Evolutionary conservation across 2,888 invertebrate genomes (phyloP).

Genomic region (Troglohyphantes excavatus): DNA sequence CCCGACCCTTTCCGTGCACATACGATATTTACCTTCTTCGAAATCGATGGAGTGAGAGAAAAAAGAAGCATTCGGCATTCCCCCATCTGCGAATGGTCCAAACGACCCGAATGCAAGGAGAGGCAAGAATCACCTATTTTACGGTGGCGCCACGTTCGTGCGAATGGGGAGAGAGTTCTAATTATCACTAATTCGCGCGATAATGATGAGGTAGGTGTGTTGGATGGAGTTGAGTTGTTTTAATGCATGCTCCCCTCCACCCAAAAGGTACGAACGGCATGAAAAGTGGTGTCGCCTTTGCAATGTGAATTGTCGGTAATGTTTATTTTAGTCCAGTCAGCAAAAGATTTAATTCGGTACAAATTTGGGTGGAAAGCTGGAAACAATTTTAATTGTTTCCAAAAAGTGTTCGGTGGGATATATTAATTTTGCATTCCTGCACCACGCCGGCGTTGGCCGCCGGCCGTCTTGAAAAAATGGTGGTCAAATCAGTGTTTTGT

Average conservation of each 20-base stretch:
- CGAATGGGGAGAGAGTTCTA: slow-evolving; percentile 25
- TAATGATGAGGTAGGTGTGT: slow-evolving; percentile 54
- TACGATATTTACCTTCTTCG: slow-evolving; percentile 41
- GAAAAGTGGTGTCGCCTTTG: background rate
- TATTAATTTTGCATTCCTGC: too few species aligned
- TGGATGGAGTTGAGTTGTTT: background rate
- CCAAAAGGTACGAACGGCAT: background rate
- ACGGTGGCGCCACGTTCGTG: slow-evolving; percentile 25
- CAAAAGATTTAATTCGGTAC: too few species aligned
- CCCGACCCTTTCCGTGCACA: slow-evolving; percentile 38
- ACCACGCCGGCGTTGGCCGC: too few species aligned
- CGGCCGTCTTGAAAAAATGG: too few species aligned
- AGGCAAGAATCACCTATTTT: slow-evolving; percentile 48
- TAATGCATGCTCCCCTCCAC: too few species aligned
- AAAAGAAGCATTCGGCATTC: slow-evolving; percentile 11
- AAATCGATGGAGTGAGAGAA: slow-evolving; percentile 47
- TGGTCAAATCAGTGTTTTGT: too few species aligned
- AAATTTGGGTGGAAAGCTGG: too few species aligned
- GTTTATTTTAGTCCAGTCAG: too few species aligned
- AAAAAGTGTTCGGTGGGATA: too few species aligned
- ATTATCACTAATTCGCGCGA: slow-evolving; percentile 49
- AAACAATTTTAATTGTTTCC: too few species aligned
- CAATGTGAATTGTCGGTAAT: too few species aligned
- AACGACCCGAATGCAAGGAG: slow-evolving; percentile 45
- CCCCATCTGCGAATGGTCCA: slow-evolving; percentile 49